Base-by-base conservation (phyloP, 1,140 invertebrate genomes). In the Lordiphosa stackelbergi region DNA sequence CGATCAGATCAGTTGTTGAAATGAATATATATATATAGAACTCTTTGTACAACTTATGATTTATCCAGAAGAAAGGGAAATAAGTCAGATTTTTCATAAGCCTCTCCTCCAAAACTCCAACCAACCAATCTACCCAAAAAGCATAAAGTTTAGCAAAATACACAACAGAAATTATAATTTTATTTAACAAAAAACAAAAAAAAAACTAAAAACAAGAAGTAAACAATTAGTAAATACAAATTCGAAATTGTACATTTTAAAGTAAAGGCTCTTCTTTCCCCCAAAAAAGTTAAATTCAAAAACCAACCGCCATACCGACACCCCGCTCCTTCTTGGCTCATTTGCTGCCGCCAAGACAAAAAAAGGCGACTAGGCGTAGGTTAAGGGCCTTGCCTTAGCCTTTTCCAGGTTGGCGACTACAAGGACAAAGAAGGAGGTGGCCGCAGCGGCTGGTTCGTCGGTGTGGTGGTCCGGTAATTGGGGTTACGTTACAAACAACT, bases 1-100 rank as follows among this genome's bases (percentile, higher is more conserved):
- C 75, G 77, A 75, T 66, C 72, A 69, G 68, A 70, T 83, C 69
- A 84, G 75, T 81, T 85, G 81, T 85, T 85, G 73, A 85, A 85
- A 83, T 85, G 85, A 83, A 73, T 70, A 66, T 71, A 70, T 81
- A 77, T 74, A 66, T 74, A 70, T 81, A 78, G 68, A 73, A 75
- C 69, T 79, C 73, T 64, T 46, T 79, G 75, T 81, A 79, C 69
- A 71, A 70, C 75, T 68, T 63, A 73, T 64, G 55, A 75, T 69
- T 73, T 74, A 70, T 31, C 28, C 11, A 53, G 24, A 51, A 36
- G 19, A 37, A 73, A 73, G 22, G 37, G 48, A 60, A 73, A 60
- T 61, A 74, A 79, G 74, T 64, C 74, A 79, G 73, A 63, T 73
- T 65, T 81, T 73, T 74, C 70, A 79, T 79, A 51, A 64, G 69